These are phyloP conservation scores for Dolomedes plantarius DNA, from an alignment of 2,888 invertebrate species.

Conservation along the genomic window DNA sequence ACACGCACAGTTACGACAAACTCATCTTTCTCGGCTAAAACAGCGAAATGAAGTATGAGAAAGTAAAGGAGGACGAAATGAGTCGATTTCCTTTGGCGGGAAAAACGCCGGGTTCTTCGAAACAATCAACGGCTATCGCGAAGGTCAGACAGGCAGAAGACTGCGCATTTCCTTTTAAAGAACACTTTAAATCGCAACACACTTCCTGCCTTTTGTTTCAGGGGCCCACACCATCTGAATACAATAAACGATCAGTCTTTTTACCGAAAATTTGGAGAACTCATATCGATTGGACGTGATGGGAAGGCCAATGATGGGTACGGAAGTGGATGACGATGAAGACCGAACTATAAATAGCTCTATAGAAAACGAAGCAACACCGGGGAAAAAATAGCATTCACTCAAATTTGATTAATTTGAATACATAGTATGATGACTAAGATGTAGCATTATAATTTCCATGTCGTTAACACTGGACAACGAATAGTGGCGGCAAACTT, in stretches of 20 bases:
- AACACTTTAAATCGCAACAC: constrained; percentile 4
- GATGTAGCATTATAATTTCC: too few relatives aligned
- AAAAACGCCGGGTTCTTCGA: constrained; percentile 19
- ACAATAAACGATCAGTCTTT: constrained; percentile 21
- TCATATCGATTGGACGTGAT: not conserved
- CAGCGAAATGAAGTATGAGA: constrained; percentile 16
- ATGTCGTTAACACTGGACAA: too few relatives aligned
- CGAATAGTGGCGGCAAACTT: too few relatives aligned
- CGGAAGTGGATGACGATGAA: not conserved
- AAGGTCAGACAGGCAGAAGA: constrained; percentile 55
- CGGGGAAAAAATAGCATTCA: too few relatives aligned
- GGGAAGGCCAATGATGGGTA: not conserved
- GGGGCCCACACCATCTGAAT: constrained; percentile 14
- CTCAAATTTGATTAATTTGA: too few relatives aligned
- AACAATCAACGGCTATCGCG: constrained; percentile 45
- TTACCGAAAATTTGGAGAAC: not conserved
- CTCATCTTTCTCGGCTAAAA: not conserved
- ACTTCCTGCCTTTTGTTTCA: constrained; percentile 38
- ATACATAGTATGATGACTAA: too few relatives aligned
- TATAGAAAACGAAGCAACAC: too few relatives aligned
- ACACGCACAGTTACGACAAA: too few relatives aligned
- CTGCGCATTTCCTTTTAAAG: constrained; percentile 39
- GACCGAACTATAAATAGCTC: not conserved
- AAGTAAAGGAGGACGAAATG: not conserved
- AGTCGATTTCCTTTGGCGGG: not conserved